phyloP scores from a whole-genome alignment of 2,888 invertebrate species.

The Unio delphinus region DNA sequence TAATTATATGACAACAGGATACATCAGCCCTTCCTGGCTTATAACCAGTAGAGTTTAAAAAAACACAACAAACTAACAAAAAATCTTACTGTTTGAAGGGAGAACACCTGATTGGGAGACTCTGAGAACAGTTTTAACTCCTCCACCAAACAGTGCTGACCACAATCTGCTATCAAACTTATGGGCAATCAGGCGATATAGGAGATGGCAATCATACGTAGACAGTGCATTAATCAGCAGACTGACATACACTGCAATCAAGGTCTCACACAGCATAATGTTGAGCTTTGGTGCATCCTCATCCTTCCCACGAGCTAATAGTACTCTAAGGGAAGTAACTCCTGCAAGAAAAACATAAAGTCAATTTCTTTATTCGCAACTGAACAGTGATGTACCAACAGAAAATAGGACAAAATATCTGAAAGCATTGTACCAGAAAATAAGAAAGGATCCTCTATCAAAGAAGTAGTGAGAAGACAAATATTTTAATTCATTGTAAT shows the following conservation, averaged over 20 bases:
- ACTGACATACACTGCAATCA: slow-evolving; percentile 93
- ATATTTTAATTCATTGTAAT: too few relatives aligned
- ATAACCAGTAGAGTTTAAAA: too few relatives aligned
- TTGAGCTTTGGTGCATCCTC: slow-evolving; percentile 93
- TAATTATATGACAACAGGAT: neutral
- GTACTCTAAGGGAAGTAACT: slow-evolving; percentile 90
- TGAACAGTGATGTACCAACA: too few relatives aligned
- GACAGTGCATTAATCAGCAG: slow-evolving; percentile 92
- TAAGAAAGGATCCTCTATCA: too few relatives aligned
- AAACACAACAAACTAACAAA: too few relatives aligned
- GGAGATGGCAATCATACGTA: slow-evolving; percentile 92
- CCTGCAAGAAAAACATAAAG: slow-evolving; percentile 74
- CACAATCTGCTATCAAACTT: slow-evolving; percentile 85
- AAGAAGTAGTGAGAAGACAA: too few relatives aligned
- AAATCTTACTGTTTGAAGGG: neutral
- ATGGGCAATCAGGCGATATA: slow-evolving; percentile 84
- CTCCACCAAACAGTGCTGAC: slow-evolving; percentile 71
- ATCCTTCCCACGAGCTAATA: slow-evolving; percentile 93
- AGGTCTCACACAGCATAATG: slow-evolving; percentile 92
- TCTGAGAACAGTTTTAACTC: slow-evolving; percentile 71
- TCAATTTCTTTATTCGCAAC: too few relatives aligned
- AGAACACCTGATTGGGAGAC: slow-evolving; percentile 18
- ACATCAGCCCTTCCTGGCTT: too few relatives aligned
- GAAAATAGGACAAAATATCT: too few relatives aligned
- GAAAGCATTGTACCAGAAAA: too few relatives aligned